phyloP scores from a whole-genome alignment of 1,140 invertebrate genomes.

The Bombus difficillimus region DNA sequence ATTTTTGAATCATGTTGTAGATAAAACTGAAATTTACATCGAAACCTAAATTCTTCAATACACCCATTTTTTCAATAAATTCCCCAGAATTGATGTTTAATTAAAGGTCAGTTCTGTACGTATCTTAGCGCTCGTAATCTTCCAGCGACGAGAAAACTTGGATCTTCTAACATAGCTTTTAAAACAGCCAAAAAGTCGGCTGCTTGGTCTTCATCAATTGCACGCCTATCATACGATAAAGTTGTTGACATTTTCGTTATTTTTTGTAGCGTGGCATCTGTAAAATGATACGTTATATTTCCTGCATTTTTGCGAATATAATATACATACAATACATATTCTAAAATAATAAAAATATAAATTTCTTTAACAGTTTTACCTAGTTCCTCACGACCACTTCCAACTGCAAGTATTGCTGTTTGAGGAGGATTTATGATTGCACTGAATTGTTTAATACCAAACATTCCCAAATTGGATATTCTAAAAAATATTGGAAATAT shows the following conservation, averaged over 20 bases:
- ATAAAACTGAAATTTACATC: neutral
- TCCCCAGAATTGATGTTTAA: slow-evolving; percentile 5
- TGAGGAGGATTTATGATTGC: slow-evolving; percentile 87
- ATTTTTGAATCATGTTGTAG: neutral
- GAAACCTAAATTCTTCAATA: neutral
- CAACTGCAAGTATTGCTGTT: slow-evolving; percentile 89
- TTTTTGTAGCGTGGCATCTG: slow-evolving; percentile 71
- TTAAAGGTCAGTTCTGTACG: slow-evolving; percentile 45
- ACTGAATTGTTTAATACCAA: slow-evolving; percentile 92
- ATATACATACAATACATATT: neutral
- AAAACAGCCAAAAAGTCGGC: slow-evolving; percentile 86
- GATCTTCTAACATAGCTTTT: slow-evolving; percentile 85
- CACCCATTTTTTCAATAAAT: slow-evolving; percentile 32
- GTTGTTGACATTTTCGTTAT: slow-evolving; percentile 84
- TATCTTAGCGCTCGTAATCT: slow-evolving; percentile 71
- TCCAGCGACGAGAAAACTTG: slow-evolving; percentile 73
- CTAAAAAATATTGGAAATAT: slow-evolving; percentile 74
- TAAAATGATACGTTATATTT: slow-evolving; percentile 27
- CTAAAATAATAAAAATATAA: neutral
- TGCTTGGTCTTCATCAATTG: slow-evolving; percentile 86
- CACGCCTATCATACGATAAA: slow-evolving; percentile 87
- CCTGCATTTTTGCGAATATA: neutral
- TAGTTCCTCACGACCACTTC: slow-evolving; percentile 79
- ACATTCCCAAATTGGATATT: slow-evolving; percentile 99
- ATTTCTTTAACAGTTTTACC: slow-evolving; percentile 64